A percentile compares a stretch with the other conserved stretches of the same genome.
phyloP scores from a whole-genome alignment of 1,140 invertebrate species.

The Tetragonula clypearis region DNA sequence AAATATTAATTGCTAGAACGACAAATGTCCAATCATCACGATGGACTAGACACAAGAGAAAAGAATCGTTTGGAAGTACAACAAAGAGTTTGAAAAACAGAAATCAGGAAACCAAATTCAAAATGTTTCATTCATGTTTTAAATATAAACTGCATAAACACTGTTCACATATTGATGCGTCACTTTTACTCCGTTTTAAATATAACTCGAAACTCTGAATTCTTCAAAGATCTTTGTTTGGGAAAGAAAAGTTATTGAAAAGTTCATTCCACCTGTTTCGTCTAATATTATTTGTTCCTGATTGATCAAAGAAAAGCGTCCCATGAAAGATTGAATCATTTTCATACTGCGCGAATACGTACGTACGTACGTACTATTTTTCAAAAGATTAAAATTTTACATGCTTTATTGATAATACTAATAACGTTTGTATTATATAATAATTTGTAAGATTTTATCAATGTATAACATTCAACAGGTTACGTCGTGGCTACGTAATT shows the following conservation, averaged over 20 bases:
- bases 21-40: too few relatives aligned
- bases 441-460: too few relatives aligned
- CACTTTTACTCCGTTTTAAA: constrained; percentile 24
- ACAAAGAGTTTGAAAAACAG: background rate
- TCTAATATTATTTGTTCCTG: background rate
- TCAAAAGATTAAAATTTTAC: too few relatives aligned
- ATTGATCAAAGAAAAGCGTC: background rate
- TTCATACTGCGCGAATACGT: background rate
- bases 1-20: too few relatives aligned
- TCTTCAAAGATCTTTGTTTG: constrained; percentile 6
- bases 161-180: background rate
- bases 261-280: background rate
- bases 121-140: background rate
- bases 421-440: too few relatives aligned
- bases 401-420: too few relatives aligned
- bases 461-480: too few relatives aligned
- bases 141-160: constrained; percentile 30
- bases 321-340: background rate
- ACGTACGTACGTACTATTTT: too few relatives aligned
- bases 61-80: background rate
- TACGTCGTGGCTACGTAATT: too few relatives aligned
- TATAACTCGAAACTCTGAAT: background rate
- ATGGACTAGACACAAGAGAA: too few relatives aligned
- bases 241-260: too few relatives aligned
- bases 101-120: background rate